Percentiles rank a stretch among this genome's conserved stretches.
Evolutionary conservation across 2,888 invertebrate genomes (phyloP).

Genomic region (Calameuta pallipes): DNA sequence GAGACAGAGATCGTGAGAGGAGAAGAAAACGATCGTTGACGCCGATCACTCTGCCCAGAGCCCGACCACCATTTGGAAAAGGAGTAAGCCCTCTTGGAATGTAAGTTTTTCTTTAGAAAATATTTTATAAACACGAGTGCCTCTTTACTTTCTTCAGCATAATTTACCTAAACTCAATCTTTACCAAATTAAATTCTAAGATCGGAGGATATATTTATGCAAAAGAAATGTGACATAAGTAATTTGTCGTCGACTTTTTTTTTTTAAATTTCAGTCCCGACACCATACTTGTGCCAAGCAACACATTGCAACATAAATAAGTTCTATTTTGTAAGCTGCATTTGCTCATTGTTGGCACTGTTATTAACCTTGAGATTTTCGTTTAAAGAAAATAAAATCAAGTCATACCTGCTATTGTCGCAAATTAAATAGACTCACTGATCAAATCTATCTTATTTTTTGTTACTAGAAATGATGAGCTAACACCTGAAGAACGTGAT

Average conservation of each 20-base stretch:
- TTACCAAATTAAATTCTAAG: slow-evolving; percentile 21
- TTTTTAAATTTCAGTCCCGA: slow-evolving; percentile 3
- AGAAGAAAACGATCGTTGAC: slow-evolving; percentile 64
- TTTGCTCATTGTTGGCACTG: background rate
- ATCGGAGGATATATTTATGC: slow-evolving; percentile 44
- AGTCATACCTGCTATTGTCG: too few relatives aligned
- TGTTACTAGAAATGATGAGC: slow-evolving; percentile 67
- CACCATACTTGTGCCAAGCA: slow-evolving; percentile 21
- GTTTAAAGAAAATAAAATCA: too few relatives aligned
- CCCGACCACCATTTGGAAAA: slow-evolving; percentile 65
- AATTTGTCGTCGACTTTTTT: background rate
- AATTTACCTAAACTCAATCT: slow-evolving; percentile 43
- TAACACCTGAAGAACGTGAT: slow-evolving; percentile 97
- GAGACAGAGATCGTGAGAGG: slow-evolving; percentile 62
- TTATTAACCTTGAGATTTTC: too few relatives aligned
- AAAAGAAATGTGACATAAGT: slow-evolving; percentile 26
- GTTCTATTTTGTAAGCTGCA: background rate
- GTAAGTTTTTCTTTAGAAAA: slow-evolving; percentile 49
- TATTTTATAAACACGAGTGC: background rate
- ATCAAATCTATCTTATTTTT: too few relatives aligned
- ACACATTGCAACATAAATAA: background rate
- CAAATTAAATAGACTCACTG: too few relatives aligned
- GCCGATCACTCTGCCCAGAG: slow-evolving; percentile 63
- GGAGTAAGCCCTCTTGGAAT: slow-evolving; percentile 64
- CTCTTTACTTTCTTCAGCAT: slow-evolving; percentile 24